phyloP scores from a whole-genome alignment of 2,797 vertebrate species.

The Propithecus perrieri region DNA sequence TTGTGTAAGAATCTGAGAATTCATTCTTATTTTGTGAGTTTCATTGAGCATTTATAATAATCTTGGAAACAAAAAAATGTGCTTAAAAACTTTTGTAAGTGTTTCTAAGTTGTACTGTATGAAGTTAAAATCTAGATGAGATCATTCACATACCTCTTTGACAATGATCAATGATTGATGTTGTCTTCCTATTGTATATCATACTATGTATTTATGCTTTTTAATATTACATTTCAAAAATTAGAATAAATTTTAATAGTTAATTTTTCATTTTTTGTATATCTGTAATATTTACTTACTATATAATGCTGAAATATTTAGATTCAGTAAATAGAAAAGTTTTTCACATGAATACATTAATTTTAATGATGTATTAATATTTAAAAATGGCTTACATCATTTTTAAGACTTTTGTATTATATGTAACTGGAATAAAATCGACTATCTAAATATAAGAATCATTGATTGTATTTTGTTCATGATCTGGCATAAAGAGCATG shows the following conservation, averaged over 20 bases:
- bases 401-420: conserved; percentile 18
- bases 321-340: background rate
- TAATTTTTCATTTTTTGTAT: conserved; percentile 35
- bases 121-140: background rate
- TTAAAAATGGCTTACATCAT: background rate
- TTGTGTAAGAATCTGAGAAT: background rate
- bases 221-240: conserved; percentile 5
- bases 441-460: background rate
- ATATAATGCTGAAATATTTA: background rate
- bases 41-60: background rate
- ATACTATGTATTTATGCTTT: background rate
- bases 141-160: background rate
- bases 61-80: background rate
- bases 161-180: background rate
- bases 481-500: background rate
- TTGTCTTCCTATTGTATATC: background rate
- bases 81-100: background rate
- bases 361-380: background rate
- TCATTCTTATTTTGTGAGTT: background rate
- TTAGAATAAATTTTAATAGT: background rate
- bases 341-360: background rate
- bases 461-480: conserved; percentile 8
- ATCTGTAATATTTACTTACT: background rate
- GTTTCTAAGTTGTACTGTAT: background rate
- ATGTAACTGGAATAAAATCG: background rate